Evolutionary conservation across 37 sponge, comb jelly and placozoan species (phyloP).

Genomic region (Crambe crambe): DNA sequence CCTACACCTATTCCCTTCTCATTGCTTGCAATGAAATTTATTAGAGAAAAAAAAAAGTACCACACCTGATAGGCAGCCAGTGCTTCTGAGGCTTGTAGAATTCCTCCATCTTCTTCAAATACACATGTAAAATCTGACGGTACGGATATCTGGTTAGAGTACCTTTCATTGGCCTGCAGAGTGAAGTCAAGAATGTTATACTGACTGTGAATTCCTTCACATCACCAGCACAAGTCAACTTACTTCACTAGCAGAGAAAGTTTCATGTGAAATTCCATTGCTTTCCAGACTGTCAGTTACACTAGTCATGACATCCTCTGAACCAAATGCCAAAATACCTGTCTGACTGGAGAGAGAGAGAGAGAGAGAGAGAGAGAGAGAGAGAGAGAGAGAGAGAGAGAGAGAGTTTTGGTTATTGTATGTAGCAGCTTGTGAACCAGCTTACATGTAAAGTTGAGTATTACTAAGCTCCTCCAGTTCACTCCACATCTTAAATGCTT

Average conservation of each 20-base stretch:
- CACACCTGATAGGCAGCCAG: slow-evolving; percentile 73
- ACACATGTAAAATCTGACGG: slow-evolving; percentile 64
- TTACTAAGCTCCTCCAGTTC: slow-evolving; percentile 69
- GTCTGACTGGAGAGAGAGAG: slow-evolving; percentile 32
- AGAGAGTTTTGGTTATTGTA: not conserved
- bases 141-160: slow-evolving; percentile 49
- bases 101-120: slow-evolving; percentile 64
- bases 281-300: not conserved
- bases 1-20: too few species aligned
- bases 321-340: slow-evolving; percentile 68
- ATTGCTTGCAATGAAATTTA: too few species aligned
- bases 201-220: too few species aligned
- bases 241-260: slow-evolving; percentile 41
- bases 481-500: slow-evolving; percentile 75
- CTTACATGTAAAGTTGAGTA: slow-evolving; percentile 56
- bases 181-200: too few species aligned
- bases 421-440: not conserved
- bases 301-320: not conserved
- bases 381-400: not conserved
- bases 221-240: not conserved
- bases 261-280: slow-evolving; percentile 29
- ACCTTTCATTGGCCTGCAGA: slow-evolving; percentile 39
- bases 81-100: slow-evolving; percentile 54
- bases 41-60: too few species aligned
- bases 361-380: not conserved